A percentile compares a stretch with the other conserved stretches of the same genome.
These are phyloP conservation scores for Drosophila vallismaia DNA, from an alignment of 2,888 invertebrate species.

Conservation along the genomic window DNA sequence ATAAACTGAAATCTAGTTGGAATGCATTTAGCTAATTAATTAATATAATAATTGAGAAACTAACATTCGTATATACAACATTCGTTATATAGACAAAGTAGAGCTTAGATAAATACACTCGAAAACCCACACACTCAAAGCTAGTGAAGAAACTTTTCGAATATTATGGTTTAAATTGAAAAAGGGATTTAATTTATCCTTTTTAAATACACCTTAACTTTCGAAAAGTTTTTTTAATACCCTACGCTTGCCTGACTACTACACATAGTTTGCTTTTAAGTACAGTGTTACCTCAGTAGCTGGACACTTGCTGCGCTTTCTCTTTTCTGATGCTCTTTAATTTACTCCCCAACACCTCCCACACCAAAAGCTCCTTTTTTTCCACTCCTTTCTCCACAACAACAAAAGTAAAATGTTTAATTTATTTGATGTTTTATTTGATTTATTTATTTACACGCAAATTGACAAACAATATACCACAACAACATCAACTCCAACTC, in stretches of 20 bases:
- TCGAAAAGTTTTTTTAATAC: not conserved
- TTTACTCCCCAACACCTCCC: constrained; percentile 15
- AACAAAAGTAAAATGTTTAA: constrained; percentile 40
- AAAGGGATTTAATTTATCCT: not conserved
- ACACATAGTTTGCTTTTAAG: constrained; percentile 45
- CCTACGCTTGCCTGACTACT: constrained; percentile 8
- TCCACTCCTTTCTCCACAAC: constrained; percentile 9
- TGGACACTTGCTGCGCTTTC: constrained; percentile 40
- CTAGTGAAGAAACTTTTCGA: not conserved
- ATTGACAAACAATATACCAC: constrained; percentile 59
- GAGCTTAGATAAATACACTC: constrained; percentile 46
- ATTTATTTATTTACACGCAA: constrained; percentile 76
- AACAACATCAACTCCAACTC: constrained; percentile 12
- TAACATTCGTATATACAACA: constrained; percentile 45
- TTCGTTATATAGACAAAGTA: constrained; percentile 50
- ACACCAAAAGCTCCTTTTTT: constrained; percentile 40
- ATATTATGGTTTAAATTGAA: constrained; percentile 7
- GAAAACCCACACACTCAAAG: constrained; percentile 8
- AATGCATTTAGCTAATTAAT: constrained; percentile 74
- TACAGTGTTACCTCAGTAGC: constrained; percentile 31
- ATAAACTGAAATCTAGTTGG: constrained; percentile 58
- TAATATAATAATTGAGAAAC: constrained; percentile 58
- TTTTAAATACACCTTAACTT: not conserved
- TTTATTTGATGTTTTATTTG: constrained; percentile 72
- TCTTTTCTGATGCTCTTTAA: constrained; percentile 25